Evolutionary conservation across 1,140 invertebrate genomes (phyloP).

Genomic region (Archivesica marissinica): DNA sequence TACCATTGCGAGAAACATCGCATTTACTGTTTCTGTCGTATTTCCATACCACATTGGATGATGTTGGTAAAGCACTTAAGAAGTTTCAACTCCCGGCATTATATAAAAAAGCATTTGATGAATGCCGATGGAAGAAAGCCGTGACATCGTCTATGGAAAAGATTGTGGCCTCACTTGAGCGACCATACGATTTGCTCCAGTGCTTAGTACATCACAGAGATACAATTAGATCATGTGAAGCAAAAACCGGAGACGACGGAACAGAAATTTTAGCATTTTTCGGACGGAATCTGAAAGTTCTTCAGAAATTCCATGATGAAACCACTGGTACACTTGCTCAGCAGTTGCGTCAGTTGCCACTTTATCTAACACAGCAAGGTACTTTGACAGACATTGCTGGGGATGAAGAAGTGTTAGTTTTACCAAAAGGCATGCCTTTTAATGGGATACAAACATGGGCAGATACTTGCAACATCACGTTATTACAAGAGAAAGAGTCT

Average conservation of each 20-base stretch:
- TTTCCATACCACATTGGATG: background rate
- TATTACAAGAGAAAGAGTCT: slow-evolving; percentile 12
- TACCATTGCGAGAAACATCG: background rate
- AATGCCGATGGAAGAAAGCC: background rate
- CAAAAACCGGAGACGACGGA: background rate
- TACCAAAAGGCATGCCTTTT: slow-evolving; percentile 32
- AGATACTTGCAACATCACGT: background rate
- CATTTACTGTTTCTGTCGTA: background rate
- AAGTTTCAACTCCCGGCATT: background rate
- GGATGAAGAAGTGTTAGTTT: background rate
- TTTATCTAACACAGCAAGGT: slow-evolving; percentile 29
- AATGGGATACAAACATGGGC: slow-evolving; percentile 33
- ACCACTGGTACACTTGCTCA: no score
- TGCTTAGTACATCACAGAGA: slow-evolving; percentile 17
- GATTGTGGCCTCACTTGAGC: background rate
- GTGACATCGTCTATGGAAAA: background rate
- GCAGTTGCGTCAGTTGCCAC: background rate
- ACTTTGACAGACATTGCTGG: background rate
- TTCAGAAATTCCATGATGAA: background rate
- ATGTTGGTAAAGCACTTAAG: background rate
- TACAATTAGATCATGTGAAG: background rate
- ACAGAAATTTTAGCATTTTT: slow-evolving; percentile 15
- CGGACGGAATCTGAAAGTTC: background rate
- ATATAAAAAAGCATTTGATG: background rate
- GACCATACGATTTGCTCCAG: background rate